These are phyloP conservation scores for Sinonovacula constricta DNA, from an alignment of 1,140 invertebrate species.

Conservation along the genomic window DNA sequence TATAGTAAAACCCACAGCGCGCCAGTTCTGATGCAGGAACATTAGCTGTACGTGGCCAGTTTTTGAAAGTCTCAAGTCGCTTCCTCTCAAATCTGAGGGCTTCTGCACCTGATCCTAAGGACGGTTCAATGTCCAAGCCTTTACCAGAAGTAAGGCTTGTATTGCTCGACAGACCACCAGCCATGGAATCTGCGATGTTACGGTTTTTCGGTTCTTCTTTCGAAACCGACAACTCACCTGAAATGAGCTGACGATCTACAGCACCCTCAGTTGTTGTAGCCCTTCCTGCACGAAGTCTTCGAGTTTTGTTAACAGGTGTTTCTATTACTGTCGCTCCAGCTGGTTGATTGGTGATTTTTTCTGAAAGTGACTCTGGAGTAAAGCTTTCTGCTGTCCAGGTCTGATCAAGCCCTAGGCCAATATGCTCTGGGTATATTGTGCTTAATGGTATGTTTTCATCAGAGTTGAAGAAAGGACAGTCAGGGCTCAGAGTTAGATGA, in stretches of 20 bases:
- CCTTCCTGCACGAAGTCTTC: not conserved
- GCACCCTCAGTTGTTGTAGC: no score
- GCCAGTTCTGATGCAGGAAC: constrained; percentile 86
- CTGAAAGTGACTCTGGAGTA: constrained; percentile 1
- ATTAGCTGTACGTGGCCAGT: constrained; percentile 85
- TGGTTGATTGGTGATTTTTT: not conserved
- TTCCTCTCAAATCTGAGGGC: constrained; percentile 79
- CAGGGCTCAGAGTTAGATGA: constrained; percentile 39
- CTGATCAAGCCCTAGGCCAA: no score
- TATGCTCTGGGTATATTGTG: no score
- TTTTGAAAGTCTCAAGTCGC: constrained; percentile 83
- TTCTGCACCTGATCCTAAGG: constrained; percentile 82
- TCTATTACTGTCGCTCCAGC: not conserved
- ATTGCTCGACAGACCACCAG: not conserved
- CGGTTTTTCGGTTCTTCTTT: not conserved
- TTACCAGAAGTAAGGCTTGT: not conserved
- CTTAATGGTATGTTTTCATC: constrained; percentile 9
- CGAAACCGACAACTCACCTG: not conserved
- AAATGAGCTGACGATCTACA: no score
- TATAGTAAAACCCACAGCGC: constrained; percentile 89
- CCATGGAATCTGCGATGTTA: not conserved
- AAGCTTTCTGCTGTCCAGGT: not conserved
- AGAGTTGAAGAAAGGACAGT: constrained; percentile 32
- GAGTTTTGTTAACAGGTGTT: not conserved
- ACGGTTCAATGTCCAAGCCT: constrained; percentile 32